phyloP scores from a whole-genome alignment of 2,797 vertebrate species.

The Oreonectes daqikongensis region DNA sequence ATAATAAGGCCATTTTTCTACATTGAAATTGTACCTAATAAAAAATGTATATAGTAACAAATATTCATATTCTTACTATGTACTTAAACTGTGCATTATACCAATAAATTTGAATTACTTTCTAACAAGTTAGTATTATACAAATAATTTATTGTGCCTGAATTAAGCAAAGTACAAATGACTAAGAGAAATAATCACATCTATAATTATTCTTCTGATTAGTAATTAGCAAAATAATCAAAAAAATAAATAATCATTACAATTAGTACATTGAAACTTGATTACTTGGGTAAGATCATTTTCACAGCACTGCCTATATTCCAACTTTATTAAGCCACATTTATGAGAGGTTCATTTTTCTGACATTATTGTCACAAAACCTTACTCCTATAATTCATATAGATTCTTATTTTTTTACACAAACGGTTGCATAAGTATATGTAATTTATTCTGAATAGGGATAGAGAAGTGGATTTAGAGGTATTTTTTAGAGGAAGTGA shows the following conservation, averaged over 20 bases:
- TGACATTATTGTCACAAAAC: neutral
- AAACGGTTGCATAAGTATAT: neutral
- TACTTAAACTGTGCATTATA: neutral
- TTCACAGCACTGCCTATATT: neutral
- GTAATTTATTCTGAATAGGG: neutral
- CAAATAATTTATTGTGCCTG: neutral
- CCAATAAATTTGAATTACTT: neutral
- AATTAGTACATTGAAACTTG: neutral
- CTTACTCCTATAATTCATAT: too few species aligned
- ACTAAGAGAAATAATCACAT: slow-evolving; percentile 14
- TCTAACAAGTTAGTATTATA: neutral
- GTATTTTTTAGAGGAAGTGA: neutral
- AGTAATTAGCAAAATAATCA: neutral
- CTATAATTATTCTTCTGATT: neutral
- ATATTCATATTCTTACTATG: neutral
- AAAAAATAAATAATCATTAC: neutral
- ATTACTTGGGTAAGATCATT: neutral
- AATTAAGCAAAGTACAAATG: neutral
- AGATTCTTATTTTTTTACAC: neutral
- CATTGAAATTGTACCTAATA: neutral
- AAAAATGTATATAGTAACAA: neutral
- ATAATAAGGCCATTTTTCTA: neutral
- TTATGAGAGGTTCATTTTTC: too few species aligned
- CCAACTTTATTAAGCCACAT: too few species aligned
- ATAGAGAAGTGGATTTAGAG: neutral